Percentiles rank a stretch among this genome's conserved stretches.
Evolutionary conservation across 2,888 invertebrate species (phyloP).

Genomic region (Gibbula magus): DNA sequence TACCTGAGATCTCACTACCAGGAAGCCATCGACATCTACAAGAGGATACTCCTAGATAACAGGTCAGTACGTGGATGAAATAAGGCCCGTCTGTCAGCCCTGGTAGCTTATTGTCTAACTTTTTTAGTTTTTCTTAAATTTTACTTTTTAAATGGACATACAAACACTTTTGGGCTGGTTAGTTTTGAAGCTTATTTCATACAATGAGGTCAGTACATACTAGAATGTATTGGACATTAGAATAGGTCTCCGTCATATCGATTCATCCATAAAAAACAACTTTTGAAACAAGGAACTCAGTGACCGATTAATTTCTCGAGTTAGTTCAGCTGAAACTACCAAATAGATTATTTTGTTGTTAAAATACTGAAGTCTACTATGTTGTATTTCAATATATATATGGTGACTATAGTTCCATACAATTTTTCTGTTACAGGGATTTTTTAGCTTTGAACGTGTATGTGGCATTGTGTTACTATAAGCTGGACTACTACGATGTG

Average conservation of each 20-base stretch:
- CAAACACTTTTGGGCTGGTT: not conserved
- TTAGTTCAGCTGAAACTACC: not conserved
- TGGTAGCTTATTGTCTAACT: too few species aligned
- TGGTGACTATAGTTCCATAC: not conserved
- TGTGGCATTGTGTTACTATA: slow-evolving; percentile 97
- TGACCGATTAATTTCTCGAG: too few species aligned
- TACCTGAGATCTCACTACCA: slow-evolving; percentile 97
- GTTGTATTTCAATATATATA: too few species aligned
- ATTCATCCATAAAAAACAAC: too few species aligned
- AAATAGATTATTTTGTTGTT: too few species aligned
- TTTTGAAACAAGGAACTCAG: too few species aligned
- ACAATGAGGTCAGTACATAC: not conserved
- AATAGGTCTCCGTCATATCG: not conserved
- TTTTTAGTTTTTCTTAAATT: not conserved
- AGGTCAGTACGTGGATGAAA: slow-evolving; percentile 79
- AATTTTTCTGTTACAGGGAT: slow-evolving; percentile 80
- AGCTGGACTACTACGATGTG: slow-evolving; percentile 97
- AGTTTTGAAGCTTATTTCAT: not conserved
- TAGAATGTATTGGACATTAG: not conserved
- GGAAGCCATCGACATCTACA: slow-evolving; percentile 98
- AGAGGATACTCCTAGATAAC: slow-evolving; percentile 91
- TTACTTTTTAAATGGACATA: not conserved
- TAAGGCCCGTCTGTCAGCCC: not conserved
- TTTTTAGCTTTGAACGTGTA: slow-evolving; percentile 96
- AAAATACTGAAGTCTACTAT: too few species aligned